phyloP scores from a whole-genome alignment of 2,113 vertebrate genomes.

The Eleginops maclovinus region DNA sequence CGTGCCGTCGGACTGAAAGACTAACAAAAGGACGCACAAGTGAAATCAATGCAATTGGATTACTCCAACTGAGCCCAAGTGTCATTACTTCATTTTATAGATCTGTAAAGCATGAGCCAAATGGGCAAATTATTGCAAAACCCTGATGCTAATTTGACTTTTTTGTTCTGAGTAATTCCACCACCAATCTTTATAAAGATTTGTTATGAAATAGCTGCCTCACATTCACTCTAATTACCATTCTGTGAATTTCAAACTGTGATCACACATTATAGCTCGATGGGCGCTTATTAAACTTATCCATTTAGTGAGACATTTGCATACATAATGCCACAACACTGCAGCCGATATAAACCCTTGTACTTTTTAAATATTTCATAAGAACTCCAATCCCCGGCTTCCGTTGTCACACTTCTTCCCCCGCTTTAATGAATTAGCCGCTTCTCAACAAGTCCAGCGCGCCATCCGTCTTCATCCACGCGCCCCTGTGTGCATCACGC shows the following conservation, averaged over 20 bases:
- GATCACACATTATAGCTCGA: constrained; percentile 27
- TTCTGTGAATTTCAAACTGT: constrained; percentile 15
- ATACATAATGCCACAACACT: neutral
- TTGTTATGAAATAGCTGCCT: constrained; percentile 17
- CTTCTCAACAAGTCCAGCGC: neutral
- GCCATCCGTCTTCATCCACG: constrained; percentile 60
- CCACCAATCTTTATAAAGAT: constrained; percentile 28
- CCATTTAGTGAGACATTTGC: constrained; percentile 10
- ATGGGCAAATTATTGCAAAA: constrained; percentile 18
- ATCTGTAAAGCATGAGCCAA: constrained; percentile 34
- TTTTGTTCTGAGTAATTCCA: neutral
- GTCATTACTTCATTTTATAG: constrained; percentile 53
- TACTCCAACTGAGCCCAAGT: constrained; percentile 43
- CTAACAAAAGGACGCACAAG: constrained; percentile 11
- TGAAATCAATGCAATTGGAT: constrained; percentile 56
- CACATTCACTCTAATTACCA: constrained; percentile 42
- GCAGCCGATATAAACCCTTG: neutral
- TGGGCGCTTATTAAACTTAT: constrained; percentile 30
- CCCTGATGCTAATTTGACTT: constrained; percentile 19
- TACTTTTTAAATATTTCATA: constrained; percentile 18
- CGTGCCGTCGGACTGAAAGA: constrained; percentile 26
- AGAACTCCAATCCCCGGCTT: neutral
- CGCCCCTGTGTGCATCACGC: neutral
- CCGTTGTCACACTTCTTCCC: neutral
- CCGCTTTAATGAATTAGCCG: neutral